These are phyloP conservation scores for Athene noctua DNA, from an alignment of 2,113 vertebrate genomes.

Conservation along the genomic window DNA sequence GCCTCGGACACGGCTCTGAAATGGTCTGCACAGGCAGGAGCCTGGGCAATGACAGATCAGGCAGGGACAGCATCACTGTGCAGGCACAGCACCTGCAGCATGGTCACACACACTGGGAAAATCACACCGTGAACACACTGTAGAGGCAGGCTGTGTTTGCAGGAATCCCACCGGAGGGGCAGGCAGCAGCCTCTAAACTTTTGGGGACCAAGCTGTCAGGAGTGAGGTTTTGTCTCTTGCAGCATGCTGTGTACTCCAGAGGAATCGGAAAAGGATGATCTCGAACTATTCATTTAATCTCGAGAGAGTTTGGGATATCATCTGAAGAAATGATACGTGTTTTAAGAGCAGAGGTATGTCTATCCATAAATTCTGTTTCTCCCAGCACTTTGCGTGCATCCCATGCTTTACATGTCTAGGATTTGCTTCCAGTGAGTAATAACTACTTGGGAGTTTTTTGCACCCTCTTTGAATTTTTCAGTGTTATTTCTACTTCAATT, in stretches of 20 bases:
- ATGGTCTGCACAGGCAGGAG: background rate
- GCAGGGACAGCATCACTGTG: background rate
- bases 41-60: accelerated
- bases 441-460: background rate
- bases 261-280: background rate
- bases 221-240: background rate
- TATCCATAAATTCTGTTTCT: background rate
- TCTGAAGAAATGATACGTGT: accelerated
- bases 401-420: background rate
- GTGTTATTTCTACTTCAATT: background rate
- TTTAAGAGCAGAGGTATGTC: background rate
- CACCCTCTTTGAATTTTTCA: background rate
- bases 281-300: background rate
- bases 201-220: background rate
- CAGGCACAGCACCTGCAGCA: background rate
- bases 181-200: background rate
- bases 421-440: background rate
- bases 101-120: accelerated
- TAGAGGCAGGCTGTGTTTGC: background rate
- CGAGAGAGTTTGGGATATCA: background rate
- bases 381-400: background rate
- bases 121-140: accelerated
- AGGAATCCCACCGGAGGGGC: background rate
- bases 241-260: background rate
- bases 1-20: background rate